These are phyloP conservation scores for Pithys albifrons DNA, from an alignment of 2,113 vertebrate species.

Conservation along the genomic window DNA sequence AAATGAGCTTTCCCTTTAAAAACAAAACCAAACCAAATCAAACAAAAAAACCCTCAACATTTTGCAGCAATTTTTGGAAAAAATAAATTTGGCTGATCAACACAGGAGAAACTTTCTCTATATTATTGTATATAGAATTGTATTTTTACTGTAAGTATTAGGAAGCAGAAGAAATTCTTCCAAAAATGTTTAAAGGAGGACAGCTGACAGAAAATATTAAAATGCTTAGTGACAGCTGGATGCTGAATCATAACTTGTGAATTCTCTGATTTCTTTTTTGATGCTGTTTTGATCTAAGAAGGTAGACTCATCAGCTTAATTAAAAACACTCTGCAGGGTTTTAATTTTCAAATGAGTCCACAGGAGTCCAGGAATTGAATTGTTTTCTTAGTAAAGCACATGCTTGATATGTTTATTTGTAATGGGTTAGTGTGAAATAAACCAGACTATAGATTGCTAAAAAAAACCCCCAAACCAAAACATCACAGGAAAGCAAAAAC, in stretches of 20 bases:
- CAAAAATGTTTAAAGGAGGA: neutral
- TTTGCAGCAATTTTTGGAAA: neutral
- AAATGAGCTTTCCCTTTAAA: neutral
- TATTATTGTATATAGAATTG: neutral
- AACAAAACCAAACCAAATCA: neutral
- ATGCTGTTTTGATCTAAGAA: neutral
- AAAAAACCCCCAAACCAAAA: neutral
- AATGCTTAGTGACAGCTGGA: slow-evolving; percentile 4
- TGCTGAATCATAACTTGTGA: neutral
- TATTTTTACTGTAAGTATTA: neutral
- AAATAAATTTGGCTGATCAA: neutral
- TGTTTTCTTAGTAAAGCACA: slow-evolving; percentile 37
- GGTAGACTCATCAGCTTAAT: slow-evolving; percentile 1
- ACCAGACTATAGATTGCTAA: neutral
- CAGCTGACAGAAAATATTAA: neutral
- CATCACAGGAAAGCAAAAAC: neutral
- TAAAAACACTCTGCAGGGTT: slow-evolving; percentile 7
- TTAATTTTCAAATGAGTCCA: slow-evolving; percentile 33
- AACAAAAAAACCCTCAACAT: neutral
- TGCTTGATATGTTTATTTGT: slow-evolving; percentile 4
- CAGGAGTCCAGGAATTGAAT: neutral
- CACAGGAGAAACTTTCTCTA: neutral
- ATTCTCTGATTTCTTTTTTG: neutral
- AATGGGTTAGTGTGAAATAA: neutral
- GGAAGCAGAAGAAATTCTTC: neutral